Evolutionary conservation across 2,797 vertebrate genomes (phyloP), one percentile per base, ranked within the genome.

Genomic region (Acipenser oxyrinchus): DNA sequence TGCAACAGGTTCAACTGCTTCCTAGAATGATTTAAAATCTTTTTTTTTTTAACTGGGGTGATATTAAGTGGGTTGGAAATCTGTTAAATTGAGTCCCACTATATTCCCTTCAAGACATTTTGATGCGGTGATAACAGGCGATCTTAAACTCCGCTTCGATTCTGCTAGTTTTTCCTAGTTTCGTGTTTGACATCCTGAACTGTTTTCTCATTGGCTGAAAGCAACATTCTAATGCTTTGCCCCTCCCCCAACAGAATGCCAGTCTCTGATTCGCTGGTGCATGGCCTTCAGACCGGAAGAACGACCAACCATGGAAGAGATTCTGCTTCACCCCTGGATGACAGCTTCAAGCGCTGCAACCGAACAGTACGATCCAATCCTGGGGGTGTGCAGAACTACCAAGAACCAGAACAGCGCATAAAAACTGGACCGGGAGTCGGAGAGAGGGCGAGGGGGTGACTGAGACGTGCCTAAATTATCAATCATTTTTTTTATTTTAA

Each of bases 321-420:
- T 94, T 65, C 75, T 91, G 62, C 71, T 75, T 9, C 91, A 94
- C 70, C 79, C 88, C 11, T 94, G 92, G 92, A 90, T 86, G 81
- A 76, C 82, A 71, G 68, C 62, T 11, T 74, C 66, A 1, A 37
- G 23, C 23, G 81, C 74, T 0, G 76, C 74, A 55, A 73, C 4
- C 2, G 55, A 58, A 8, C 73, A 76, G 1, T 71, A 78, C 50
- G 78, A 73, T 66, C 72, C 75, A 65, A 66, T 80, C 65, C 74
- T 72, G 52, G 78, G 73, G 51, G 72, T 77, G 6, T 66, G 68
- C 59, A 66, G 75, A 67, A 77, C 79, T 2, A 73, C 77, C 15
- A 74, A 74, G 37, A 78, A 76, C 74, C 77, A 80, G 64, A 68
- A 72, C 23, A 72, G 72, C 69, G 64, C 67, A 49, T 59, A 61